phyloP scores from a whole-genome alignment of 37 sponge, comb jelly and placozoan species.

The Spongilla lacustris region DNA sequence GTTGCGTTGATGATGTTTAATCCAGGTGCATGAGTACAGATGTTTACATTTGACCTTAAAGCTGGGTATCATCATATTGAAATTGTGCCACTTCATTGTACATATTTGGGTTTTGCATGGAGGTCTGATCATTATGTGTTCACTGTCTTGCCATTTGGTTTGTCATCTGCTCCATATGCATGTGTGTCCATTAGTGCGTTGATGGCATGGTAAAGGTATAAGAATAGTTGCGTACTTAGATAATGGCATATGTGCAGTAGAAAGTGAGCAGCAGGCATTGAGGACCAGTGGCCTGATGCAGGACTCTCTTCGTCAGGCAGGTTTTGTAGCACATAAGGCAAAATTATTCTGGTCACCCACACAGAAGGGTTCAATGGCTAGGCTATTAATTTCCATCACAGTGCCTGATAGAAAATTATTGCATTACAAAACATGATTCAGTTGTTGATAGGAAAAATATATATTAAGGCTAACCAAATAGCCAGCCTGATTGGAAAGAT shows the following conservation, averaged over 20 bases:
- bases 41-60: slow-evolving; percentile 8
- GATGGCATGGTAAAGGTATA: neutral
- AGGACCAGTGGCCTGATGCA: neutral
- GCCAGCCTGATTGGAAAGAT: slow-evolving; percentile 38
- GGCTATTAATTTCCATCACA: slow-evolving; percentile 13
- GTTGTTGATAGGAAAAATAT: neutral
- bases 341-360: slow-evolving; percentile 8
- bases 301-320: neutral
- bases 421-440: neutral
- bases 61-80: slow-evolving; percentile 14
- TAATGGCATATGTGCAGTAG: slow-evolving; percentile 21
- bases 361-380: neutral
- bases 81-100: slow-evolving; percentile 1
- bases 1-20: neutral
- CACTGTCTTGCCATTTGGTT: slow-evolving; percentile 29
- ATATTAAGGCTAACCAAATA: neutral
- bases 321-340: neutral
- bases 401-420: slow-evolving; percentile 13
- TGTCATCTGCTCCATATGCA: slow-evolving; percentile 12
- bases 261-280: neutral
- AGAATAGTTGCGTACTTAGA: slow-evolving; percentile 14
- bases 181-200: slow-evolving; percentile 1
- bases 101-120: slow-evolving; percentile 9
- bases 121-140: neutral
- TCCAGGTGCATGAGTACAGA: neutral